Evolutionary conservation across 2,888 invertebrate genomes (phyloP), one percentile per base, ranked within the genome.

Genomic region (Drosophila pseudotakahashii): DNA sequence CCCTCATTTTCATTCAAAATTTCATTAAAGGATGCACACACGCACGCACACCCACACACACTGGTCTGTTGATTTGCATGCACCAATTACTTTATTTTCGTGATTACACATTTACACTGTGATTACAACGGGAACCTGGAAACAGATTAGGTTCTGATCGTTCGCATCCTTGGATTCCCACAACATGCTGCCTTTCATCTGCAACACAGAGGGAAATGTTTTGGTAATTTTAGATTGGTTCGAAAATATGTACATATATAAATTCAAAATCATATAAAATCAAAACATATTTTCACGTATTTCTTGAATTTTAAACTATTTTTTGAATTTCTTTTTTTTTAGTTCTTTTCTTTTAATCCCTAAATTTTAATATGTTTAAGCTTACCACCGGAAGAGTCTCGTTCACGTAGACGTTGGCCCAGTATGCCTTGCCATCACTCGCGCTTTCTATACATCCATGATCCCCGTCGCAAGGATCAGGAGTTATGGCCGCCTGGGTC

Each of bases 121-220:
- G 66, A 90, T 81, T 66, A 67, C 48, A 53, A 91, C 82, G 54
- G 91, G 92, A 67, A 91, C 87, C 80, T 90, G 89, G 64, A 92
- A 91, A 57, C 91, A 91, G 68, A 91, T 88, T 53, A 91, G 88
- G 67, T 80, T 81, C 48, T 78, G 63, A 34, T 83, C 72, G 6
- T 73, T 67, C 61, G 83, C 78, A 71, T 91, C 81, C 30, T 79
- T 79, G 14, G 90, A 90, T 67, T 90, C 89, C 91, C 91, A 91
- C n/a, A 83, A 51, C 89, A 91, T 90, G 10, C 75, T 84, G 39
- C 92, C 91, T 11, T 66, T 77, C 74, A 89, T 84, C 91, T 96
- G 69, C n/a, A 58, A 58, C n/a, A 41, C 53, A 32, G 52, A 14
- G 11, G 9, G 9, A 39, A 39, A n/a, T 13, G 2, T 14, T 50